phyloP scores from a whole-genome alignment of 1,140 invertebrate species.

The Macrotrachela quadricornifera region DNA sequence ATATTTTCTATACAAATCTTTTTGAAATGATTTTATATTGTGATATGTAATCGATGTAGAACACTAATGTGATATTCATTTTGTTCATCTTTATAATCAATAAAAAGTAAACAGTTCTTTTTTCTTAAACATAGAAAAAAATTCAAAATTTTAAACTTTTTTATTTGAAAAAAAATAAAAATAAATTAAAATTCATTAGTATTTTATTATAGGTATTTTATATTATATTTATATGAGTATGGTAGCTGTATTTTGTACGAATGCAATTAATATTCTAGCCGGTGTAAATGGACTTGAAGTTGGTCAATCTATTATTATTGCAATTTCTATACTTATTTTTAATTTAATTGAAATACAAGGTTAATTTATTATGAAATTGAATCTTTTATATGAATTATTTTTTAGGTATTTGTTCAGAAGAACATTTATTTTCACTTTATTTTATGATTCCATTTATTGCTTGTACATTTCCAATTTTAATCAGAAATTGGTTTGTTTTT shows the following conservation, averaged over 20 bases:
- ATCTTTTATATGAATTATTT: not conserved
- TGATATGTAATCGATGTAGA: no score
- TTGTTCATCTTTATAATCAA: no score
- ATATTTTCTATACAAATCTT: no score
- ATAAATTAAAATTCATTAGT: no score
- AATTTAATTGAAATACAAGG: constrained; percentile 61
- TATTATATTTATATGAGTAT: constrained; percentile 98
- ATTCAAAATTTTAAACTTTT: no score
- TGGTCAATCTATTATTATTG: constrained; percentile 84
- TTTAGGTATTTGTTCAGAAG: constrained; percentile 39
- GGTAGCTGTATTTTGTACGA: constrained; percentile 97
- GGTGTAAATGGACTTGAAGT: constrained; percentile 95
- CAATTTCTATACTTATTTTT: constrained; percentile 61
- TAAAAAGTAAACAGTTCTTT: no score
- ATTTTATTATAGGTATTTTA: constrained; percentile 40
- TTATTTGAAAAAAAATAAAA: no score
- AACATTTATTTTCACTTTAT: constrained; percentile 65
- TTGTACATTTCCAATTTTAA: constrained; percentile 52
- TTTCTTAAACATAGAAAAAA: no score
- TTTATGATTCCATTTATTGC: constrained; percentile 78
- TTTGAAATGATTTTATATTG: no score
- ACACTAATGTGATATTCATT: no score
- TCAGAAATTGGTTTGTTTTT: no score
- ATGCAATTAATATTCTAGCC: constrained; percentile 95
- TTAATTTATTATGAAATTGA: constrained; percentile 22